Percentiles rank a stretch among this genome's conserved stretches.
These are phyloP conservation scores for Rousettus leschenaultii DNA, from an alignment of 2,113 vertebrate species.

Conservation along the genomic window DNA sequence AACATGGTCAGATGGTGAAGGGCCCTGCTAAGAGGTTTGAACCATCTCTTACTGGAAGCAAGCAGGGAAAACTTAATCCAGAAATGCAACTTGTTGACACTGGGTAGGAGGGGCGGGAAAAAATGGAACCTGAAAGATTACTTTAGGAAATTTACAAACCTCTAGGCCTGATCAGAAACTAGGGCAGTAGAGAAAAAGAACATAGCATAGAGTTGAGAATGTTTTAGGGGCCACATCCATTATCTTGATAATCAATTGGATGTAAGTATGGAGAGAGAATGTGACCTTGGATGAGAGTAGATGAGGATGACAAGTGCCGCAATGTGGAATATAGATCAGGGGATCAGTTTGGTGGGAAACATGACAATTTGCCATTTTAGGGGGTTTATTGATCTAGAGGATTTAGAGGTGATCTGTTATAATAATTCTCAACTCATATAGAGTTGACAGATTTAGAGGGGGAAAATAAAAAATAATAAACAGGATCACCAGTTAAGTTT, in stretches of 20 bases:
- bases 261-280: neutral
- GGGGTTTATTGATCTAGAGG: neutral
- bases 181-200: neutral
- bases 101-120: neutral
- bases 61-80: neutral
- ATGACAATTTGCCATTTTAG: neutral
- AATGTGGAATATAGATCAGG: neutral
- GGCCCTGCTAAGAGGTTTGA: neutral
- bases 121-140: neutral
- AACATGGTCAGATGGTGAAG: neutral
- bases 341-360: neutral
- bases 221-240: neutral
- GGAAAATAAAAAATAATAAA: neutral
- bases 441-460: neutral
- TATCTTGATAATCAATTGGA: neutral
- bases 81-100: neutral
- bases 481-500: neutral
- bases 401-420: neutral
- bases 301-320: neutral
- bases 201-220: neutral
- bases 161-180: neutral
- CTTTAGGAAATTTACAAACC: slow-evolving; percentile 11
- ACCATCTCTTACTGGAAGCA: neutral
- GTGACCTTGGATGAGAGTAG: neutral
- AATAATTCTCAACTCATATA: neutral